These are phyloP conservation scores for Lepus oiostolus DNA, from an alignment of 2,797 vertebrate species.

Conservation along the genomic window DNA sequence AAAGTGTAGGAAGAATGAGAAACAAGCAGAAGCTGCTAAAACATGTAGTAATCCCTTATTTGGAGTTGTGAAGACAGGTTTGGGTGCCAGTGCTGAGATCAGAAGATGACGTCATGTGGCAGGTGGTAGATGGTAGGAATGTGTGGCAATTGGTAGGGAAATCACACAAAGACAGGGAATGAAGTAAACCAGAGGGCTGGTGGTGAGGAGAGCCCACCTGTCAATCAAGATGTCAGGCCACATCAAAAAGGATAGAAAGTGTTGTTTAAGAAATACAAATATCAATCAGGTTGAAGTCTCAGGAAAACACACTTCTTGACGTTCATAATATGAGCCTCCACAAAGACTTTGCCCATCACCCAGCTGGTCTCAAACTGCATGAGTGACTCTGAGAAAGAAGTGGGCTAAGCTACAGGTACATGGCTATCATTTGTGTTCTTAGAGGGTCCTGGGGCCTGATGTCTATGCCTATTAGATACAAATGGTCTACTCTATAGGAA, in stretches of 20 bases:
- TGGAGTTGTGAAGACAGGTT: not conserved
- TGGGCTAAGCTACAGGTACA: not conserved
- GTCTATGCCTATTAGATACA: not conserved
- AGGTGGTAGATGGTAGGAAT: not conserved
- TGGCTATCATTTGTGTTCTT: not conserved
- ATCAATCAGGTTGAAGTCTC: not conserved
- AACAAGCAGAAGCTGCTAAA: not conserved
- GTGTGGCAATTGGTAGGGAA: not conserved
- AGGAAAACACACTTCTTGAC: not conserved
- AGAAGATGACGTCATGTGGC: not conserved
- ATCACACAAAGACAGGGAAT: not conserved
- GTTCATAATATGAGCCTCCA: not conserved
- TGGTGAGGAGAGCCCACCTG: not conserved
- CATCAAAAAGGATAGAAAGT: not conserved
- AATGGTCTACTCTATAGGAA: not conserved
- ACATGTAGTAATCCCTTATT: not conserved
- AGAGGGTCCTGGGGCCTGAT: not conserved
- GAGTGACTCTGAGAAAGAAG: constrained; percentile 6
- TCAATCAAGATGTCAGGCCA: not conserved
- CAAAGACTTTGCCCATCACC: not conserved
- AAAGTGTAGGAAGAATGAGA: not conserved
- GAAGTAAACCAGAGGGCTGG: not conserved
- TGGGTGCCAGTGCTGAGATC: not conserved
- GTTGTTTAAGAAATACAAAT: not conserved
- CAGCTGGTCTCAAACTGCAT: not conserved